Conservation (phyloP, 2,888 invertebrate genomes). For the Agrypnus murinus region DNA sequence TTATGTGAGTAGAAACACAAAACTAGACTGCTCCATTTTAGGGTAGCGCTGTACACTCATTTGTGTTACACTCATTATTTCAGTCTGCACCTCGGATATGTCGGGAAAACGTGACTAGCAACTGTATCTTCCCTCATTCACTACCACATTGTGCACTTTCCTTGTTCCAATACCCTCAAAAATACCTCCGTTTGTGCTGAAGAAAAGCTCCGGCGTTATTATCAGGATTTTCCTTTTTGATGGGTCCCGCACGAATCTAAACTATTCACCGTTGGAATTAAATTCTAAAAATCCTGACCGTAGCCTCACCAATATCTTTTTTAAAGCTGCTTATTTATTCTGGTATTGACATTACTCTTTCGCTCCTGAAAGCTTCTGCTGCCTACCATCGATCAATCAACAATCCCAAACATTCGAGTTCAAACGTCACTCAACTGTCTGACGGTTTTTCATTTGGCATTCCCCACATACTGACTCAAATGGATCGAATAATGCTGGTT, state of each 20-base stretch:
- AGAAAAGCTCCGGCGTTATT: constrained; percentile 27
- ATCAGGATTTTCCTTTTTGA: constrained; percentile 27
- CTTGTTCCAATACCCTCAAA: constrained; percentile 32
- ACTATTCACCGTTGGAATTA: constrained; percentile 19
- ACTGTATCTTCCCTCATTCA: constrained; percentile 39
- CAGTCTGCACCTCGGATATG: constrained; percentile 55
- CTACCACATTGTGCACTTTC: constrained; percentile 35
- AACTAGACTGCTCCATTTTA: constrained; percentile 42
- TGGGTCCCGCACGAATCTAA: constrained; percentile 20
- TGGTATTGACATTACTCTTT: constrained; percentile 53
- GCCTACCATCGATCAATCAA: constrained; percentile 67
- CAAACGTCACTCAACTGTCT: constrained; percentile 65
- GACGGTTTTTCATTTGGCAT: constrained; percentile 61
- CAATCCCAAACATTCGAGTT: constrained; percentile 64
- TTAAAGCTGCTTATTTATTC: constrained; percentile 42
- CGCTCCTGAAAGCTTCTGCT: constrained; percentile 50
- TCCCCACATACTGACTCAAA: constrained; percentile 61
- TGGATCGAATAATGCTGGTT: constrained; percentile 58
- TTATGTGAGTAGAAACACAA: constrained; percentile 50
- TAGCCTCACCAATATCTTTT: constrained; percentile 34
- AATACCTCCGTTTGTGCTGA: constrained; percentile 17
- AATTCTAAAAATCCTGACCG: constrained; percentile 30
- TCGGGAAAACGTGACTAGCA: constrained; percentile 47
- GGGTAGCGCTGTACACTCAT: constrained; percentile 48
- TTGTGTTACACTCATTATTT: constrained; percentile 56